These are phyloP conservation scores for Merops nubicus DNA, from an alignment of 2,113 vertebrate species.

Conservation along the genomic window DNA sequence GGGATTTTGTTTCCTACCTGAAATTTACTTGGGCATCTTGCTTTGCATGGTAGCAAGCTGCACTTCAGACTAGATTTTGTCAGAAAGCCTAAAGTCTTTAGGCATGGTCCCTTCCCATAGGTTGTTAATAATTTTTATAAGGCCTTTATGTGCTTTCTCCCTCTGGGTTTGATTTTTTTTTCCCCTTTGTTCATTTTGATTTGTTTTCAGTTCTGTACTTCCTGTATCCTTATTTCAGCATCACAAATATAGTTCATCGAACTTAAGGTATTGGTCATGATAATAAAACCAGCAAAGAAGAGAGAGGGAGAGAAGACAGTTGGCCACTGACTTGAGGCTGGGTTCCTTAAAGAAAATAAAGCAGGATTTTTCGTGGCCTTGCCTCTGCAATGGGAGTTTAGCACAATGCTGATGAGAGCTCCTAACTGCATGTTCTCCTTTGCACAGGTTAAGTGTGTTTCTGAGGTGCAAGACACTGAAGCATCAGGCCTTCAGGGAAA, in stretches of 20 bases:
- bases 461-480: background rate
- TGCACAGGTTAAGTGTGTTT: background rate
- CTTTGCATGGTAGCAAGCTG: background rate
- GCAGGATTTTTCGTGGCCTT: background rate
- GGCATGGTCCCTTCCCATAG: background rate
- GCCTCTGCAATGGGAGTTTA: background rate
- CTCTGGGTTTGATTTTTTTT: background rate
- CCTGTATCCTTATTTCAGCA: background rate
- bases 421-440: background rate
- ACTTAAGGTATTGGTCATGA: background rate
- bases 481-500: background rate
- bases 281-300: background rate
- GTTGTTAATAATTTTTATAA: background rate
- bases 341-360: background rate
- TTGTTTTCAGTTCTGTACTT: background rate
- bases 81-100: background rate
- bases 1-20: background rate
- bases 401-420: background rate
- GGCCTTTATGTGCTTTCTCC: background rate
- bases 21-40: background rate
- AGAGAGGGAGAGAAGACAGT: background rate
- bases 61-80: background rate
- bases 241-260: background rate
- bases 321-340: background rate
- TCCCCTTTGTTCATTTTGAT: background rate